Conservation (phyloP, 1,140 invertebrate species). For the Solenopsis fugax region DNA sequence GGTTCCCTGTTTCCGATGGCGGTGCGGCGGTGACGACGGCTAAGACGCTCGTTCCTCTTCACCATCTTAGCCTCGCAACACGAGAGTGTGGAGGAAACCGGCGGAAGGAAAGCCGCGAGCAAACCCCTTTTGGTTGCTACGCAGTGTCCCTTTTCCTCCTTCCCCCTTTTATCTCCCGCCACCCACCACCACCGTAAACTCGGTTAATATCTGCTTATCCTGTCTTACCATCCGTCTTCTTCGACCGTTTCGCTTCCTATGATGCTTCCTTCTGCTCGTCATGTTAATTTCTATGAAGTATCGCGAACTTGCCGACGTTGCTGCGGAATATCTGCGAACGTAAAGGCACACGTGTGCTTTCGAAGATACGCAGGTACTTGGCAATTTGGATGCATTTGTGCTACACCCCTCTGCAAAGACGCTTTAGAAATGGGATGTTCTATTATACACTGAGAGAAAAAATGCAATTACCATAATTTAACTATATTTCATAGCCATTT, state of each 20-base stretch:
- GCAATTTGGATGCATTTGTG: neutral
- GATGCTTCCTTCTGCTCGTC: slow-evolving; percentile 25
- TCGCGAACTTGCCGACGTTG: slow-evolving; percentile 8
- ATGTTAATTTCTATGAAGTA: slow-evolving; percentile 26
- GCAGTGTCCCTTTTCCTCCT: slow-evolving; percentile 70
- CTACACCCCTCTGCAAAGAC: too few species aligned
- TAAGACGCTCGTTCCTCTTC: slow-evolving; percentile 73
- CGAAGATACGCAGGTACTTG: neutral
- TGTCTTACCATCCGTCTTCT: slow-evolving; percentile 70
- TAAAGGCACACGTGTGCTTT: too few species aligned
- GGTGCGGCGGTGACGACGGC: slow-evolving; percentile 71
- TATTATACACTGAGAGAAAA: neutral
- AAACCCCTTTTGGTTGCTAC: slow-evolving; percentile 76
- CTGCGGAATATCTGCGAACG: neutral
- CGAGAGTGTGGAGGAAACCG: slow-evolving; percentile 60
- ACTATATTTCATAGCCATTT: too few species aligned
- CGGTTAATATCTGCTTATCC: slow-evolving; percentile 84
- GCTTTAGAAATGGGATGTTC: neutral
- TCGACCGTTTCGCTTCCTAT: slow-evolving; percentile 51
- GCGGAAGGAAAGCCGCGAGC: slow-evolving; percentile 79
- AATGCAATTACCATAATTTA: too few species aligned
- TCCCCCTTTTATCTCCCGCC: slow-evolving; percentile 54
- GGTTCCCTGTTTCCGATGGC: slow-evolving; percentile 77
- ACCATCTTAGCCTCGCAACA: slow-evolving; percentile 59
- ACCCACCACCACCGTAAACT: slow-evolving; percentile 65